Conservation (phyloP, 2,797 vertebrate species). For the Syngnathus acus region DNA sequence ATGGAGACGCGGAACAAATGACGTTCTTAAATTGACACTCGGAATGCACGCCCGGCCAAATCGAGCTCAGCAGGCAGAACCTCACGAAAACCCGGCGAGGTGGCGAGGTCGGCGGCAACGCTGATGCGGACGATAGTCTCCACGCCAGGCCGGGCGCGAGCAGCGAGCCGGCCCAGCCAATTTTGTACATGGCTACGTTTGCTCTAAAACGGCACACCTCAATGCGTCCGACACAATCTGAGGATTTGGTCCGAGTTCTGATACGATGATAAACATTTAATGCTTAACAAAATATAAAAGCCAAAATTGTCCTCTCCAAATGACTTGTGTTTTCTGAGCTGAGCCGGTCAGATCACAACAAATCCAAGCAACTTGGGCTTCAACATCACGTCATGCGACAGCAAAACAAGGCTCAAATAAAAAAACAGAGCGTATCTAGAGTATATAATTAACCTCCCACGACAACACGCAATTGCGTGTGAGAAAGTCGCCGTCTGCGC, state of each 20-base stretch:
- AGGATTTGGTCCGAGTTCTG: not conserved
- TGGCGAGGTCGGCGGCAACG: constrained; percentile 20
- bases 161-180: constrained; percentile 55
- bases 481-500: not conserved
- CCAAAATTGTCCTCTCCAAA: too few relatives aligned
- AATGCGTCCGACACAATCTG: not conserved
- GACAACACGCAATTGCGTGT: not conserved
- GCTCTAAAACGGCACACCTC: constrained; percentile 52
- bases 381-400: not conserved
- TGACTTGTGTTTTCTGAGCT: too few relatives aligned
- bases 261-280: not conserved
- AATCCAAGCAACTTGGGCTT: not conserved
- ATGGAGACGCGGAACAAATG: constrained; percentile 68
- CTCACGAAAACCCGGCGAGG: not conserved
- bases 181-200: constrained; percentile 64
- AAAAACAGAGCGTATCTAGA: not conserved
- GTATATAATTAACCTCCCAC: constrained; percentile 2
- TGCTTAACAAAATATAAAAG: not conserved
- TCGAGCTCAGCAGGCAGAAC: constrained; percentile 57
- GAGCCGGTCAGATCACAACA: not conserved
- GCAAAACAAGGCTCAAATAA: not conserved
- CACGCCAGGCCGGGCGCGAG: constrained; percentile 37
- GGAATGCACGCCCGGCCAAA: constrained; percentile 58
- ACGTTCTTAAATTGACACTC: constrained; percentile 70
- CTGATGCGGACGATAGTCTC: constrained; percentile 54